phyloP scores from a whole-genome alignment of 2,113 vertebrate species.

The Phainopepla nitens region DNA sequence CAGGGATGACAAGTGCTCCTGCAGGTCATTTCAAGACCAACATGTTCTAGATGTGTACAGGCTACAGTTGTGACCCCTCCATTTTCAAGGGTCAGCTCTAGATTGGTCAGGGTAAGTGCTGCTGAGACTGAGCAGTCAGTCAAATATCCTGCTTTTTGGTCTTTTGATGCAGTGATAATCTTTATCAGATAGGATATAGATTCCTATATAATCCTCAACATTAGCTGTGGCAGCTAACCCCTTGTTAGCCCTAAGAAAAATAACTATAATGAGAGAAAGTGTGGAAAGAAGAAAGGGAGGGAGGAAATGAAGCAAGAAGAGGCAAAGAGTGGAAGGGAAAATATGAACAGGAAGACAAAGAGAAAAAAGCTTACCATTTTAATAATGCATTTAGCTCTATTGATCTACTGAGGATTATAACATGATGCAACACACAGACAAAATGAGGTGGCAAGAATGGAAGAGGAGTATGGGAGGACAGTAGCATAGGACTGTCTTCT shows the following conservation, averaged over 20 bases:
- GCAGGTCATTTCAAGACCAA: not conserved
- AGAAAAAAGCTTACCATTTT: not conserved
- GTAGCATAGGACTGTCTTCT: not conserved
- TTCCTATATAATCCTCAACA: not conserved
- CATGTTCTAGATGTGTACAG: not conserved
- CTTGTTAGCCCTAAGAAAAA: not conserved
- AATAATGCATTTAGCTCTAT: not conserved
- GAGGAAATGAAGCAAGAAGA: not conserved
- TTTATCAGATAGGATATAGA: not conserved
- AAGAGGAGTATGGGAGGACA: not conserved
- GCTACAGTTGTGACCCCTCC: fast-evolving
- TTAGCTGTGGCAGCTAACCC: not conserved
- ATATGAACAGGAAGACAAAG: not conserved
- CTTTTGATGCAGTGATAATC: not conserved
- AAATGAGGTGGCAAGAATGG: not conserved
- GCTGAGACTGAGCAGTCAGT: not conserved
- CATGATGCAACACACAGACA: not conserved
- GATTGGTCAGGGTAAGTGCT: not conserved
- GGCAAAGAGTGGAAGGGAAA: not conserved
- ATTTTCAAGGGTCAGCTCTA: not conserved
- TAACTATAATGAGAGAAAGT: not conserved
- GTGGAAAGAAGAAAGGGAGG: not conserved
- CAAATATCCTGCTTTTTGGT: not conserved
- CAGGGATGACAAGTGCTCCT: not conserved
- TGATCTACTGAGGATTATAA: not conserved